These are phyloP conservation scores for Cirrhinus molitorella DNA, from an alignment of 2,797 vertebrate species.

Conservation along the genomic window DNA sequence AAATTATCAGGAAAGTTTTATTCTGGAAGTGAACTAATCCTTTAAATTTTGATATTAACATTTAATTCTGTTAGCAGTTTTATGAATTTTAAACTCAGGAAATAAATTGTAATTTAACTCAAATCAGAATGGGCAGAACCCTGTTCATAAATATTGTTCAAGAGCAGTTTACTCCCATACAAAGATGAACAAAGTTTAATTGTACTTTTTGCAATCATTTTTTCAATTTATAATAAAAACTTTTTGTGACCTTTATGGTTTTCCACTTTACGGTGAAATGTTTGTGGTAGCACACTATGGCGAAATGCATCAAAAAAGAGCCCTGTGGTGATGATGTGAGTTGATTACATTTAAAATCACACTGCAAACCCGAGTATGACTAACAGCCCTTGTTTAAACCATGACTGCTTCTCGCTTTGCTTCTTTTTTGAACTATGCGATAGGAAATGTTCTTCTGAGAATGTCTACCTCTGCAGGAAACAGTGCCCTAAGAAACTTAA, in stretches of 20 bases:
- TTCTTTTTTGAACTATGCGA: slow-evolving; percentile 8
- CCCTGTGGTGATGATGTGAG: slow-evolving; percentile 13
- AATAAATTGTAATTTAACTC: not conserved
- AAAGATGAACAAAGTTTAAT: not conserved
- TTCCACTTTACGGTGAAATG: slow-evolving; percentile 31
- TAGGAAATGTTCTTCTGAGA: slow-evolving; percentile 7
- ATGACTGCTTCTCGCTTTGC: slow-evolving; percentile 14
- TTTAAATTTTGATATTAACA: not conserved
- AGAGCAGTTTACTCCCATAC: not conserved
- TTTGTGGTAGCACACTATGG: slow-evolving; percentile 10
- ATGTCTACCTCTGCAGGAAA: slow-evolving; percentile 24
- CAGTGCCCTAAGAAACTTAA: slow-evolving; percentile 16
- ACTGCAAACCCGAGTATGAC: slow-evolving; percentile 39
- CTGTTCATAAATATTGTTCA: not conserved
- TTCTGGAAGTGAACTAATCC: too few relatives aligned
- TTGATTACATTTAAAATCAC: slow-evolving; percentile 38
- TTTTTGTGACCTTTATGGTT: not conserved
- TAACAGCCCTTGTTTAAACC: slow-evolving; percentile 42
- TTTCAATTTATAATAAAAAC: slow-evolving; percentile 11
- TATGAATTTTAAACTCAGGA: not conserved
- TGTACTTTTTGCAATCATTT: not conserved
- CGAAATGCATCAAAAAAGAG: slow-evolving; percentile 13
- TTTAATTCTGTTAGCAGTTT: not conserved
- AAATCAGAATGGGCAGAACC: not conserved
- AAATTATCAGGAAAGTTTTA: too few relatives aligned